Evolutionary conservation across 2,797 vertebrate genomes (phyloP).

Genomic region (Chelon auratus): DNA sequence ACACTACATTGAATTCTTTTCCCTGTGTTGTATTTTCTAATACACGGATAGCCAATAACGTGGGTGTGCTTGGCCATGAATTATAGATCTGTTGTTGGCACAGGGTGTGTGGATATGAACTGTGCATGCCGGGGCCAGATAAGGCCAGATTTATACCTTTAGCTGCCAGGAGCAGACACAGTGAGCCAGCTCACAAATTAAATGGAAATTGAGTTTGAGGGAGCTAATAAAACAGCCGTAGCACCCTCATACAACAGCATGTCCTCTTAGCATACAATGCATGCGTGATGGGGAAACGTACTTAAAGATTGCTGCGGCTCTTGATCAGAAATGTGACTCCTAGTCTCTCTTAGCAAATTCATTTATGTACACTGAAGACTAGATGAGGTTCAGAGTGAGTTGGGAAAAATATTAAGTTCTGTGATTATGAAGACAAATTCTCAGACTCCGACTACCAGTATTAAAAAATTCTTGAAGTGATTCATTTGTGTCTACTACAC

Average conservation of each 20-base stretch:
- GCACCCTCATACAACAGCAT: constrained; percentile 63
- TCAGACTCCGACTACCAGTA: constrained; percentile 23
- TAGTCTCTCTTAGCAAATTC: constrained; percentile 26
- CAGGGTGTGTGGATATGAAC: constrained; percentile 85
- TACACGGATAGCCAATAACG: constrained; percentile 81
- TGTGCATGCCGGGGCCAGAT: constrained; percentile 87
- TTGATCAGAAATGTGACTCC: constrained; percentile 52
- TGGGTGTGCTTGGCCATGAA: constrained; percentile 85
- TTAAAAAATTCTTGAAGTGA: constrained; percentile 49
- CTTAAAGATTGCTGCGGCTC: constrained; percentile 36
- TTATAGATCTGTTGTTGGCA: constrained; percentile 88
- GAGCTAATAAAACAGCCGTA: constrained; percentile 84
- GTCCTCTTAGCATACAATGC: constrained; percentile 72
- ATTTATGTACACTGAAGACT: constrained; percentile 4
- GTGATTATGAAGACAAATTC: constrained; percentile 46
- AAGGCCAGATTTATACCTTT: constrained; percentile 89
- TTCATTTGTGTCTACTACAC: constrained; percentile 41
- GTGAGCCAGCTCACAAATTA: constrained; percentile 86
- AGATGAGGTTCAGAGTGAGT: constrained; percentile 12
- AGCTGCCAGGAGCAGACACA: constrained; percentile 81
- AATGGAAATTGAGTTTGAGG: constrained; percentile 87
- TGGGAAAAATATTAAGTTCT: constrained; percentile 40
- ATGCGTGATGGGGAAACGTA: constrained; percentile 61
- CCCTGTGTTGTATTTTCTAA: constrained; percentile 82
- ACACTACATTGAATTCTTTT: constrained; percentile 77